These are phyloP conservation scores for Phalacrocorax pelagicus DNA, from an alignment of 2,113 vertebrate genomes.

Conservation along the genomic window DNA sequence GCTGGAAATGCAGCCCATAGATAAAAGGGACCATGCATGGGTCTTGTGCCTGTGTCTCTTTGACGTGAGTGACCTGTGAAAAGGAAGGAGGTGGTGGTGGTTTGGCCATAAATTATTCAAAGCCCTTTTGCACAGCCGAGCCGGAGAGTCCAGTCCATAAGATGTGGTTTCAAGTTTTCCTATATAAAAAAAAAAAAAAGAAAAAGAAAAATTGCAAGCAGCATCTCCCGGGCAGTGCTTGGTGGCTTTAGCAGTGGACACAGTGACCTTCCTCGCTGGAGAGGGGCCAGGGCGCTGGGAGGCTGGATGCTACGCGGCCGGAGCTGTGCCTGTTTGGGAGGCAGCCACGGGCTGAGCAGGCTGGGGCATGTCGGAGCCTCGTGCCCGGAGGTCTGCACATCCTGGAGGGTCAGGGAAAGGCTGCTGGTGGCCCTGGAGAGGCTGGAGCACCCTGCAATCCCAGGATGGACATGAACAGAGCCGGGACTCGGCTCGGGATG, in stretches of 20 bases:
- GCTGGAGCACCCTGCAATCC: background rate
- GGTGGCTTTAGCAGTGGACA: background rate
- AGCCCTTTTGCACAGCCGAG: background rate
- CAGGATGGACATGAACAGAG: rapidly evolving
- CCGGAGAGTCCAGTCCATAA: background rate
- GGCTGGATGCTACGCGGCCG: rapidly evolving
- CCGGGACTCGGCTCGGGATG: rapidly evolving
- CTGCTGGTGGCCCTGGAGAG: background rate
- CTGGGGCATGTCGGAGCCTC: background rate
- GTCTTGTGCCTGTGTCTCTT: background rate
- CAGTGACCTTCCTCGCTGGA: slow-evolving; percentile 6
- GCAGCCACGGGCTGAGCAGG: rapidly evolving
- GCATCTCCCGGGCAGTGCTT: background rate
- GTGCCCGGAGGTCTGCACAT: background rate
- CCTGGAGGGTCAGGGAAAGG: background rate
- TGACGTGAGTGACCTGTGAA: background rate
- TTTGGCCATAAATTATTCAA: slow-evolving; percentile 46
- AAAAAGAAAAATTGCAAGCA: background rate
- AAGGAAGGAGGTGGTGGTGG: background rate
- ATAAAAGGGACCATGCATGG: background rate
- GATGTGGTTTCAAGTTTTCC: slow-evolving; percentile 15
- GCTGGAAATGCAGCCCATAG: background rate
- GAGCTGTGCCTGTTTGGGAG: background rate
- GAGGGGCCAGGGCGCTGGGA: background rate
- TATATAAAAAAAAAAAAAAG: background rate